These are phyloP conservation scores for Agriotes lineatus DNA, from an alignment of 2,888 invertebrate genomes.

Conservation along the genomic window DNA sequence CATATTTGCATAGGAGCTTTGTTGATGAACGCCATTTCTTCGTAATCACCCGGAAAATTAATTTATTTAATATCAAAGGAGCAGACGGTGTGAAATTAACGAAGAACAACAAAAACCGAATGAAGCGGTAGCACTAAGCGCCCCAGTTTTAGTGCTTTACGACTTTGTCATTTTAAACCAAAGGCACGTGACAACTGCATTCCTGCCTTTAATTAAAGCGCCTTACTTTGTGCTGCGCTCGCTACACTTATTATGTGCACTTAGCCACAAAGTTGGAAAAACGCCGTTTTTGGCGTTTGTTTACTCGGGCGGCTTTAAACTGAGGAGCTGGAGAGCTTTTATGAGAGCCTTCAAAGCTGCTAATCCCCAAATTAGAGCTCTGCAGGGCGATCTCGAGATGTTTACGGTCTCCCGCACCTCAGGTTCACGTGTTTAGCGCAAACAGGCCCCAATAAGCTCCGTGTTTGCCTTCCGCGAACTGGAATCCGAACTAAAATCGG, in stretches of 20 bases:
- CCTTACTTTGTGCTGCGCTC: background rate
- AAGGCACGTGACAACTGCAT: slow-evolving; percentile 10
- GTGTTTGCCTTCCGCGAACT: slow-evolving; percentile 34
- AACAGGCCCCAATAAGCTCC: slow-evolving; percentile 26
- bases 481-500: slow-evolving; percentile 34
- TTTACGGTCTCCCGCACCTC: slow-evolving; percentile 33
- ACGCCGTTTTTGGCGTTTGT: background rate
- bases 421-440: slow-evolving; percentile 32
- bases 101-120: slow-evolving; percentile 28
- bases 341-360: slow-evolving; percentile 10
- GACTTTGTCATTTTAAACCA: slow-evolving; percentile 6
- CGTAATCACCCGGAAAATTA: slow-evolving; percentile 7
- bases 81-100: slow-evolving; percentile 25
- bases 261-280: background rate
- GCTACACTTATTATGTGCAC: background rate
- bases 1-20: background rate
- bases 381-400: slow-evolving; percentile 10
- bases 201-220: background rate
- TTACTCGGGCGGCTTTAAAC: background rate
- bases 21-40: background rate
- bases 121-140: slow-evolving; percentile 1
- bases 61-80: background rate
- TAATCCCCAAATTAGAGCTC: slow-evolving; percentile 15
- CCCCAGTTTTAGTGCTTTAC: background rate
- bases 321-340: slow-evolving; percentile 5